Percentiles rank a stretch among this genome's conserved stretches.
Evolutionary conservation across 2,113 vertebrate genomes (phyloP).

Genomic region (Stegastes partitus): DNA sequence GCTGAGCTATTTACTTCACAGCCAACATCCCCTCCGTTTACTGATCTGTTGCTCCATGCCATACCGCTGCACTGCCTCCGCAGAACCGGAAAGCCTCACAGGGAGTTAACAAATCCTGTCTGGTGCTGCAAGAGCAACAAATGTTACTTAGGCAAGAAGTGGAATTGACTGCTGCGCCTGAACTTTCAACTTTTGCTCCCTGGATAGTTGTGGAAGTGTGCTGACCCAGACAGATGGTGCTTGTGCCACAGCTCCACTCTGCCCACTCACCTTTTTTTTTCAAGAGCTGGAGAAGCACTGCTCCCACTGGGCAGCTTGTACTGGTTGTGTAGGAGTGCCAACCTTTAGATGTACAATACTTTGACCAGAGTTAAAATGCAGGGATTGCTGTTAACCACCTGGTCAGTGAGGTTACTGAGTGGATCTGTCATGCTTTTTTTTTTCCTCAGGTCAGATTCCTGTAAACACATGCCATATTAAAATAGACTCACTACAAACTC

Average conservation of each 20-base stretch:
- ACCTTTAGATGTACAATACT: neutral
- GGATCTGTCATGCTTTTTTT: too few relatives aligned
- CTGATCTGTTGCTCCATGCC: constrained; percentile 48
- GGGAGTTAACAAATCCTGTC: constrained; percentile 30
- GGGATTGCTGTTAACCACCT: neutral
- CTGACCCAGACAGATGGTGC: constrained; percentile 21
- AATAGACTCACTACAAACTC: neutral
- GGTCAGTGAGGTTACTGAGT: neutral
- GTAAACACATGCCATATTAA: neutral
- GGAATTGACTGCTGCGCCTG: constrained; percentile 20
- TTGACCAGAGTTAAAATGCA: neutral
- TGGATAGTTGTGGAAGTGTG: neutral
- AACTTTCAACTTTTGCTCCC: constrained; percentile 37
- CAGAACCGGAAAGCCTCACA: constrained; percentile 22
- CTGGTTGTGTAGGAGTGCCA: constrained; percentile 19
- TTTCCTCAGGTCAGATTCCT: neutral
- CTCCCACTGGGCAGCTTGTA: constrained; percentile 8
- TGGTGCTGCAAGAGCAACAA: constrained; percentile 27
- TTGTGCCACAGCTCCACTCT: constrained; percentile 7
- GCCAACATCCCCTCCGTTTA: constrained; percentile 48
- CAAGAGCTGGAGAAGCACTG: constrained; percentile 20
- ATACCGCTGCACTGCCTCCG: constrained; percentile 28
- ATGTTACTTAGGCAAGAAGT: constrained; percentile 6
- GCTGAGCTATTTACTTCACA: constrained; percentile 64
- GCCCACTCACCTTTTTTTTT: constrained; percentile 24